phyloP scores from a whole-genome alignment of 2,888 invertebrate genomes.

The Sphecodes monilicornis region DNA sequence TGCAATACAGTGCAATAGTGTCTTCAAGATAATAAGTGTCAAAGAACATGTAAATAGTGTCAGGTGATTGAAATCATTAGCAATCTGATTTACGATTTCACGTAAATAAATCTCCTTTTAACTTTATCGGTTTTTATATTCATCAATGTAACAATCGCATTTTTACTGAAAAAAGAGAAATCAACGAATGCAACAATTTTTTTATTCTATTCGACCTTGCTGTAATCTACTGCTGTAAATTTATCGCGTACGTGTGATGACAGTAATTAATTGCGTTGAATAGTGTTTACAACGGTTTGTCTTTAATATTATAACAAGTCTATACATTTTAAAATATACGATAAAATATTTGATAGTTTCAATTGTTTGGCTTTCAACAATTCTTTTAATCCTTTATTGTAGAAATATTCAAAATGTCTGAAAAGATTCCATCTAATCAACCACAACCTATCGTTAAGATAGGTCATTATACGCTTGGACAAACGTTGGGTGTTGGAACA shows the following conservation, averaged over 20 bases:
- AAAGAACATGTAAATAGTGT: slow-evolving; percentile 70
- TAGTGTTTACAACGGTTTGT: background rate
- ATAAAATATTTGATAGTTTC: background rate
- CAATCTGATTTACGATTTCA: slow-evolving; percentile 25
- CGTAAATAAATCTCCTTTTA: background rate
- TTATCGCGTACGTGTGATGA: slow-evolving; percentile 14
- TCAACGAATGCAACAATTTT: slow-evolving; percentile 6
- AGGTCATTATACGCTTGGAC: slow-evolving; percentile 98
- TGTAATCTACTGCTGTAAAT: slow-evolving; percentile 21
- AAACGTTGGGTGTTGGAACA: slow-evolving; percentile 97
- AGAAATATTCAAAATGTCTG: slow-evolving; percentile 75
- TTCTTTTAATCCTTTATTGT: slow-evolving; percentile 1
- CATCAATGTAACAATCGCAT: background rate
- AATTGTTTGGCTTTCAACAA: background rate
- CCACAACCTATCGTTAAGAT: slow-evolving; percentile 95
- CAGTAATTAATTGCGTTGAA: slow-evolving; percentile 25
- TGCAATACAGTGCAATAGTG: slow-evolving; percentile 28
- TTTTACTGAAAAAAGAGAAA: background rate
- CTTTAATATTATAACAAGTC: background rate
- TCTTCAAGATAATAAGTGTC: slow-evolving; percentile 49
- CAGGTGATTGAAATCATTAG: slow-evolving; percentile 61
- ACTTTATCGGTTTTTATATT: background rate
- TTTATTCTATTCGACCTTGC: slow-evolving; percentile 45
- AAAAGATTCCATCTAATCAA: slow-evolving; percentile 77
- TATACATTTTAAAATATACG: background rate